Base-by-base conservation (phyloP, 2,113 vertebrate genomes). In the Bubo blakistoni region DNA sequence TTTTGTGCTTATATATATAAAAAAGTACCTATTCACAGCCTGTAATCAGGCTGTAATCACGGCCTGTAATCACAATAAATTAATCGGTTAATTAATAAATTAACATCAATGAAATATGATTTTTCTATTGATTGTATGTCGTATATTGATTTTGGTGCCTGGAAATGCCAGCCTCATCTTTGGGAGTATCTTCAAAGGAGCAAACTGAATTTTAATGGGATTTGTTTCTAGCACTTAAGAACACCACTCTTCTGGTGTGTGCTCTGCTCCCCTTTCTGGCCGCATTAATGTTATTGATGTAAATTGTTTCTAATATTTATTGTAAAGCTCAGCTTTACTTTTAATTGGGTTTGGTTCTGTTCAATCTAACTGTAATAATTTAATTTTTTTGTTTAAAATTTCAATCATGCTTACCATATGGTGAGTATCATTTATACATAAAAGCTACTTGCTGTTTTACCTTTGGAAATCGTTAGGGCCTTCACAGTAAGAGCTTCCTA, bases 361-460 rank as follows among this genome's bases (percentile, higher is more conserved):
- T 97, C 80, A 88, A 21, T 92, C 65, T 93, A 87, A 81, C 77
- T 92, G 70, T 93, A 97, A 93, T 95, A 96, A 97, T 96, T 96
- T 93, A 46, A 83, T 97, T 97, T 96, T 88, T 94, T 85, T 94
- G 88, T 96, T 95, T 97, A 91, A 96, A 97, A 97, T 97, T 95
- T 98, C 87, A 93, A 73, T 98, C 96, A 83, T 96, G 77, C 59
- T 97, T 42, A 58, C 96, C 97, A 98, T 98, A 97, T 97, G 98
- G 97, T 91, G 73, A 92, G 71, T 90, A 97, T 98, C 95, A 87
- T 97, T 98, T 98, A 97, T 97, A 97, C 82, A 95, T 98, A 98
- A 97, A 97, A 98, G 91, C 95, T 95, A 79, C 97, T 98, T 96
- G 96, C 97, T 98, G 95, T 97, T 98, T 93, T 98, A 97, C 96